phyloP scores from a whole-genome alignment of 2,797 vertebrate species.

The Gymnopithys bicolor region DNA sequence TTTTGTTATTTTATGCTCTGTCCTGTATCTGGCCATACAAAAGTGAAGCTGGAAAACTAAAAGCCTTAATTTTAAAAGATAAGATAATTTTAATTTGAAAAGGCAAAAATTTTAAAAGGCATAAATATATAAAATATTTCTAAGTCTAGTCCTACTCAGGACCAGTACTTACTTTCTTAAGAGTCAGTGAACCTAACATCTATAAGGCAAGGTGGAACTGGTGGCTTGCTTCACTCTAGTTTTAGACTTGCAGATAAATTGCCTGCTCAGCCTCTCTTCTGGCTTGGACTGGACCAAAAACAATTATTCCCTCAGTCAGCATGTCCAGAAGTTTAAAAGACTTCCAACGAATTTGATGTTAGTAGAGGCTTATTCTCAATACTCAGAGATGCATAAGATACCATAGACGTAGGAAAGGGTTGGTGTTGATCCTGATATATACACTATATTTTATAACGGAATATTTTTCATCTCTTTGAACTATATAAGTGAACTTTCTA shows the following conservation, averaged over 20 bases:
- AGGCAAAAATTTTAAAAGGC: background rate
- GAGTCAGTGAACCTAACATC: background rate
- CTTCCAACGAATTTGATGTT: background rate
- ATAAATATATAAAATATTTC: background rate
- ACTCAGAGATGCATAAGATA: background rate
- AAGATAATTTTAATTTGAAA: background rate
- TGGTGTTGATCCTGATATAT: conserved; percentile 1
- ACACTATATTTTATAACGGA: background rate
- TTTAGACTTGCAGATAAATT: background rate
- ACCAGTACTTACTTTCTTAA: background rate
- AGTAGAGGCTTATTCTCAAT: background rate
- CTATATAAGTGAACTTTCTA: conserved; percentile 37
- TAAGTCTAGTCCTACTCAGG: background rate
- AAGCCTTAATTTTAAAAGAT: background rate
- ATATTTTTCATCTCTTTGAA: conserved; percentile 59
- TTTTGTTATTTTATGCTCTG: background rate
- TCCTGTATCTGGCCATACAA: background rate
- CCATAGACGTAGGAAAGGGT: background rate
- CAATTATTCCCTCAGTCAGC: background rate
- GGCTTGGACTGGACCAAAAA: background rate
- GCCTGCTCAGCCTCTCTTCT: background rate
- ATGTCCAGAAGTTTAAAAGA: background rate
- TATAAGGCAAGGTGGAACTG: conserved; percentile 25
- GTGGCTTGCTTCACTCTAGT: conserved; percentile 8
- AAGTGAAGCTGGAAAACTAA: background rate